Conservation (phyloP, 2,113 vertebrate genomes). For the Nothocercus julius region DNA sequence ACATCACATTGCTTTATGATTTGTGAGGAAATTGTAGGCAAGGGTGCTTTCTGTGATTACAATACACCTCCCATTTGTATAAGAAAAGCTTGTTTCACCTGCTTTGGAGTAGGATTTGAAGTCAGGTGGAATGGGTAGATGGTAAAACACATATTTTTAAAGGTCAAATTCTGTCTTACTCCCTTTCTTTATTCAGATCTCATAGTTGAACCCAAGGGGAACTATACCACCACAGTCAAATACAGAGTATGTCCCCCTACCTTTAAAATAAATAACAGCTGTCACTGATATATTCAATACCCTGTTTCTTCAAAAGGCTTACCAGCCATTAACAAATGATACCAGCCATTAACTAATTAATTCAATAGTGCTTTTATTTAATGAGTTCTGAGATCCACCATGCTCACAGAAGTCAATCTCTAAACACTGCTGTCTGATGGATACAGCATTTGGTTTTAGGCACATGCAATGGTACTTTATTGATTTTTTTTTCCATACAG, state of each 20-base stretch:
- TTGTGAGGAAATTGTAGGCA: not conserved
- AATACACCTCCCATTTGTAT: not conserved
- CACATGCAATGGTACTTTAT: not conserved
- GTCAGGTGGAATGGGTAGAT: not conserved
- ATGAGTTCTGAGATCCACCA: not conserved
- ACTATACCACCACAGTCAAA: not conserved
- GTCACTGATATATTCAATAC: not conserved
- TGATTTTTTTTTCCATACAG: not conserved
- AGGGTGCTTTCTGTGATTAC: not conserved
- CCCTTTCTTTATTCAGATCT: not conserved
- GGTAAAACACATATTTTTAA: not conserved
- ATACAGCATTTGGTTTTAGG: not conserved
- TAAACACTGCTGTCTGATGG: not conserved
- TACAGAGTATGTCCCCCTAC: not conserved
- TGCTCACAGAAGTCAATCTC: not conserved
- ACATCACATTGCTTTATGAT: not conserved
- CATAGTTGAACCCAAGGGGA: not conserved
- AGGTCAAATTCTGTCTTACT: not conserved
- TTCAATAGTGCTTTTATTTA: not conserved
- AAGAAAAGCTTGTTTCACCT: not conserved
- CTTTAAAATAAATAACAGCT: not conserved
- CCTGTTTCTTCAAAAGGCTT: not conserved
- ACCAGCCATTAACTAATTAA: conserved; percentile 13
- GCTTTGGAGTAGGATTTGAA: not conserved
- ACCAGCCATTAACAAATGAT: conserved; percentile 6